Conservation (phyloP, 2,113 vertebrate genomes). For the Cervus canadensis region DNA sequence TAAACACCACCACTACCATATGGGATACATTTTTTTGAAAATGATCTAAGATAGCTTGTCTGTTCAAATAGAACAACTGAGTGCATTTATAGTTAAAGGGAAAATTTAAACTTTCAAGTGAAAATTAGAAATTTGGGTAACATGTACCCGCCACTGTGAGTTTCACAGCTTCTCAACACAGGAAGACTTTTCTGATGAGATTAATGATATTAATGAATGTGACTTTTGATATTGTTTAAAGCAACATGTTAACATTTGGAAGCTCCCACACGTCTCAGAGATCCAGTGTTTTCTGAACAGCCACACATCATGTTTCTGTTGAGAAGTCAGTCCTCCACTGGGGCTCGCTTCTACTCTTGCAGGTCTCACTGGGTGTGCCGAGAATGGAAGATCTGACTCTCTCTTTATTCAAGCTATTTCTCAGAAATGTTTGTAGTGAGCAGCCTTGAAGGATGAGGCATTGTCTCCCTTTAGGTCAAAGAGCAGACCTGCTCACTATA, state of each 20-base stretch:
- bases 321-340: neutral
- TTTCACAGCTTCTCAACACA: neutral
- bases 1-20: neutral
- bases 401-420: neutral
- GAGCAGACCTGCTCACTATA: neutral
- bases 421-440: neutral
- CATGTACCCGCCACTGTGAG: rapidly evolving
- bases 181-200: neutral
- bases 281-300: neutral
- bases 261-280: neutral
- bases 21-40: neutral
- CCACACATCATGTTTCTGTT: neutral
- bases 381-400: neutral
- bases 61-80: neutral
- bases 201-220: neutral
- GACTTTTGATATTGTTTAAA: neutral
- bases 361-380: neutral
- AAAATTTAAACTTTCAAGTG: neutral
- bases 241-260: neutral
- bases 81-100: neutral
- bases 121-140: neutral
- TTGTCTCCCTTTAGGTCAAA: neutral
- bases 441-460: neutral
- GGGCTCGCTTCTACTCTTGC: neutral
- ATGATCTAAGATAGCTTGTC: neutral